These are phyloP conservation scores for Chelmon rostratus DNA, from an alignment of 2,797 vertebrate genomes.

Conservation along the genomic window DNA sequence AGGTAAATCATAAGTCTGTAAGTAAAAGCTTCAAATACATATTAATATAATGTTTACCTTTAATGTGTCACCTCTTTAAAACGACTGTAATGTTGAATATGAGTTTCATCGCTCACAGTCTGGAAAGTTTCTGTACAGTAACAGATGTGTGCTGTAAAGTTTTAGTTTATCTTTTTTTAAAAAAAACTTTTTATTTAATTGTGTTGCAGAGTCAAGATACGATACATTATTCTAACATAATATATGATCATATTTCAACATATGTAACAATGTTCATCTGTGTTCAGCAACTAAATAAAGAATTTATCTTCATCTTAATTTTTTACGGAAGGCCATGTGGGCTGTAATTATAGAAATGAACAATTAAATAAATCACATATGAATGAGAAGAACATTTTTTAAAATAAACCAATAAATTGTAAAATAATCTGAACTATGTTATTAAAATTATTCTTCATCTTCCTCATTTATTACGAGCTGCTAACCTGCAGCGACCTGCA, in stretches of 20 bases:
- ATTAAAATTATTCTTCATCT: not conserved
- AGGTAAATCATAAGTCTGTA: not conserved
- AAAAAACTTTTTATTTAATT: no score
- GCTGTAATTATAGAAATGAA: not conserved
- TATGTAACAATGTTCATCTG: not conserved
- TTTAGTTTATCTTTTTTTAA: not conserved
- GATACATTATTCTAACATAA: not conserved
- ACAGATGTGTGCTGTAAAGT: not conserved
- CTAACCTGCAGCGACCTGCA: no score
- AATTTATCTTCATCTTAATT: not conserved
- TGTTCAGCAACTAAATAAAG: constrained; percentile 2
- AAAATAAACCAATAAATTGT: not conserved
- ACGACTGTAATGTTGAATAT: not conserved
- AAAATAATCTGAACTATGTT: not conserved
- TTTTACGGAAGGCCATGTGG: not conserved
- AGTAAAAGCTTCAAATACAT: constrained; percentile 2
- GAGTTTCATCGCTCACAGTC: not conserved
- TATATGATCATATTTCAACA: constrained; percentile 9
- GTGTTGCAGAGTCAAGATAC: constrained; percentile 3
- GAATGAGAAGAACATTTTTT: not conserved
- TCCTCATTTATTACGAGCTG: not conserved
- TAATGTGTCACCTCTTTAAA: not conserved
- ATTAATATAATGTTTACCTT: not conserved
- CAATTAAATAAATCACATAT: not conserved
- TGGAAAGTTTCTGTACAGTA: not conserved